phyloP scores from a whole-genome alignment of 2,113 vertebrate genomes.

The Mola mola region DNA sequence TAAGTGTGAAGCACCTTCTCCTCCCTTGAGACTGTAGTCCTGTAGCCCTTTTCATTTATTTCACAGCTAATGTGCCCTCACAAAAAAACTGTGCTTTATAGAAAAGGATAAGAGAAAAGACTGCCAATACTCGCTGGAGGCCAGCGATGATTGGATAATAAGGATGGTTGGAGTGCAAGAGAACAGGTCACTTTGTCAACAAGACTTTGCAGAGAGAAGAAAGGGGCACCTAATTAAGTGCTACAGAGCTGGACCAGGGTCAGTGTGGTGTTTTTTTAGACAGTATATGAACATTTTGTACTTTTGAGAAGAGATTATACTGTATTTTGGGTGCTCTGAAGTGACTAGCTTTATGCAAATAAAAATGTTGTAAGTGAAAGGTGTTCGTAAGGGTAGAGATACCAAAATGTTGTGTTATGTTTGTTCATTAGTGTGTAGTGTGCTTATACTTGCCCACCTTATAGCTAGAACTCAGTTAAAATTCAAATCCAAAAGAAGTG shows the following conservation, averaged over 20 bases:
- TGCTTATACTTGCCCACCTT: too few species aligned
- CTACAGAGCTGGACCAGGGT: constrained; percentile 18
- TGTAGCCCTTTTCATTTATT: constrained; percentile 9
- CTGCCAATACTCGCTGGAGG: constrained; percentile 25
- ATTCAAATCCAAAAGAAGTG: too few species aligned
- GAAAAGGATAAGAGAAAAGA: constrained; percentile 20
- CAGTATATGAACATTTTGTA: too few species aligned
- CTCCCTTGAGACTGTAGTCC: neutral
- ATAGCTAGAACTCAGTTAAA: too few species aligned
- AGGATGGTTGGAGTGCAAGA: constrained; percentile 24
- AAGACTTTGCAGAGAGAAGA: constrained; percentile 23
- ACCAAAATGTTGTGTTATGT: too few species aligned
- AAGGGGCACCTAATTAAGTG: constrained; percentile 34
- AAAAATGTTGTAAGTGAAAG: too few species aligned
- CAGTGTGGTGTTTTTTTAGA: constrained; percentile 1
- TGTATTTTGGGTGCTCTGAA: too few species aligned
- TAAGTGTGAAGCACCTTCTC: constrained; percentile 1
- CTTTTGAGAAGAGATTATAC: too few species aligned
- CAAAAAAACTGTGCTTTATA: constrained; percentile 1
- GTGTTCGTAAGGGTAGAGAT: too few species aligned
- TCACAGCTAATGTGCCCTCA: constrained; percentile 5
- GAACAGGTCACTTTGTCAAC: constrained; percentile 27
- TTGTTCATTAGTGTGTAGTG: too few species aligned
- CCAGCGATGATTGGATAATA: constrained; percentile 43
- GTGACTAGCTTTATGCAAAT: too few species aligned